These are phyloP conservation scores for Colius striatus DNA, from an alignment of 2,113 vertebrate species.

Conservation along the genomic window DNA sequence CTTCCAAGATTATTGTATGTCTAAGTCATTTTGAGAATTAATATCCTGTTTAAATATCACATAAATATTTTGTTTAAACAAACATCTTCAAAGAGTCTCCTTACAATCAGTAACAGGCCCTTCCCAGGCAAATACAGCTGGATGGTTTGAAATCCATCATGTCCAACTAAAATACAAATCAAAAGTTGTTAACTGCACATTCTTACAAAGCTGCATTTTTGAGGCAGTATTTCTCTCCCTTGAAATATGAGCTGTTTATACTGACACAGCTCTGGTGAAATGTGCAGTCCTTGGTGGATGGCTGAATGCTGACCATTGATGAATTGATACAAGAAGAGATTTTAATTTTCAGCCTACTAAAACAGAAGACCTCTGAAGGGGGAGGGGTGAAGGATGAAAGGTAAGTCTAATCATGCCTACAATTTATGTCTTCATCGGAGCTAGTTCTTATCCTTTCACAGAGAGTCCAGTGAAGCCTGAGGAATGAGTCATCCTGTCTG, in stretches of 20 bases:
- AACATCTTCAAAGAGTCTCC: constrained; percentile 6
- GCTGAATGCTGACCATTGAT: neutral
- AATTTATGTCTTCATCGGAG: neutral
- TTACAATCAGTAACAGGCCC: neutral
- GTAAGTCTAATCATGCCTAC: neutral
- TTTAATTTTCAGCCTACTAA: neutral
- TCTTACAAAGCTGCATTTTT: neutral
- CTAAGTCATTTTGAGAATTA: neutral
- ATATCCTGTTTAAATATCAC: constrained; percentile 26
- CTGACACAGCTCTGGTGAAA: neutral
- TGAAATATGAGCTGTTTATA: constrained; percentile 6
- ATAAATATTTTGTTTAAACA: constrained; percentile 42
- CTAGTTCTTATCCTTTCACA: neutral
- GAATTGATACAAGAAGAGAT: neutral
- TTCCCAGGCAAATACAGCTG: constrained; percentile 21
- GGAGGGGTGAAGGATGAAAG: neutral
- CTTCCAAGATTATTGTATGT: neutral
- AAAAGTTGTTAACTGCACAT: neutral
- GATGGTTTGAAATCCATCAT: constrained; percentile 7
- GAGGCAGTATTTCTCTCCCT: neutral
- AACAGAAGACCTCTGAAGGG: neutral
- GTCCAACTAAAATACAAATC: constrained; percentile 19
- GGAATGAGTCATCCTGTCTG: neutral
- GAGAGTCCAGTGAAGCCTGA: neutral
- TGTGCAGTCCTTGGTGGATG: neutral